These are phyloP conservation scores for Diploptera punctata DNA, from an alignment of 2,888 invertebrate species.

Conservation along the genomic window DNA sequence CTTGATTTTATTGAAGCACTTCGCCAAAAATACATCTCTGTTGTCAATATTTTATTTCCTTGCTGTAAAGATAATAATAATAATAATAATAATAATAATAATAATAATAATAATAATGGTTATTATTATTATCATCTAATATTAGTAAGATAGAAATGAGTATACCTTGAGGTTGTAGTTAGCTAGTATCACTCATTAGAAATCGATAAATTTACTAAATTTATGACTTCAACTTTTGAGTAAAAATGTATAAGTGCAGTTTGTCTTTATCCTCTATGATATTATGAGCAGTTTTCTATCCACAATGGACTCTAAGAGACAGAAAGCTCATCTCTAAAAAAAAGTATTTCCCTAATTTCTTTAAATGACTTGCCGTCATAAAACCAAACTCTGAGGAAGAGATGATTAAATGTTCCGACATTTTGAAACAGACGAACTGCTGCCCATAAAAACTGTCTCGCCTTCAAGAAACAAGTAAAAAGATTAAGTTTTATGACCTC, in stretches of 20 bases:
- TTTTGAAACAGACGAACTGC: background rate
- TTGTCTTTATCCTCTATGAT: too few relatives aligned
- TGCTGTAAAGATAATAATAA: too few relatives aligned
- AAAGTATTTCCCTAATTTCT: background rate
- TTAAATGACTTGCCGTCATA: constrained; percentile 4
- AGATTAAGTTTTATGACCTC: background rate
- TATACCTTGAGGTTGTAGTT: too few relatives aligned
- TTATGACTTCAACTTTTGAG: too few relatives aligned
- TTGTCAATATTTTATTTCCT: too few relatives aligned
- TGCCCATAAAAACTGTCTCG: background rate
- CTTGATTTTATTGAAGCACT: too few relatives aligned
- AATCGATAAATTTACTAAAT: too few relatives aligned
- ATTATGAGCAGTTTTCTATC: too few relatives aligned
- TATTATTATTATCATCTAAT: background rate
- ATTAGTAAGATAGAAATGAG: background rate
- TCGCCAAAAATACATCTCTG: too few relatives aligned
- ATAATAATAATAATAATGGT: background rate
- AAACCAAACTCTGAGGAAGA: background rate
- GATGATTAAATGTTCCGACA: constrained; percentile 9
- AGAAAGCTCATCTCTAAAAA: background rate
- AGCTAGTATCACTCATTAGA: too few relatives aligned
- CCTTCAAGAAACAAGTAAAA: background rate
- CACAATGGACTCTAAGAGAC: too few relatives aligned
- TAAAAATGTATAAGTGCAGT: too few relatives aligned
- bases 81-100: background rate